Evolutionary conservation across 2,113 vertebrate species (phyloP), one percentile per base, ranked within the genome.

Genomic region (Myotis yumanensis): DNA sequence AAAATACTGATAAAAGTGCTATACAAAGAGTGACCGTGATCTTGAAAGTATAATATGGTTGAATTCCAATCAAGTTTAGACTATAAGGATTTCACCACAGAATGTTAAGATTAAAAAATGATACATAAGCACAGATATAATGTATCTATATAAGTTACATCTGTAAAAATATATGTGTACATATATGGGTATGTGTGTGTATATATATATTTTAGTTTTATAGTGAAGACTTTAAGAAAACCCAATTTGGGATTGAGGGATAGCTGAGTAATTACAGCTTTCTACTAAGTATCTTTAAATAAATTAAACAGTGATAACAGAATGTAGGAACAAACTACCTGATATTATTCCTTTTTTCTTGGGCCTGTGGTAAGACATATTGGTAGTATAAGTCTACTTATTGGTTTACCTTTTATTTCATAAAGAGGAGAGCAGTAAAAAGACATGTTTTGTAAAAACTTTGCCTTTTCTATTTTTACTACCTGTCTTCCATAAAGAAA

Each of bases 391-490:
- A 73, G 52, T 86, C 9, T 77, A 76, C 73, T 79, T 80, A 77
- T 52, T 86, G 68, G 77, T 71, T 91, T 96, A 73, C 23, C 79
- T 97, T 84, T 66, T 85, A 73, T 76, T 94, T 81, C 43, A 72
- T 0, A 66, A 91, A 86, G 32, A 91, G 25, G 12, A 86, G 32
- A 89, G 32, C 28, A 82, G 14, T 68, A 97, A 89, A 20, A 96
- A 71, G 68, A 80, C 30, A 88, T 8, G 11, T 51, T 96, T 97
- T 73, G 25, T 68, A 83, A 93, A 91, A 90, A 90, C 54, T 89
- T 94, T 95, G 71, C 54, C 46, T 35, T 96, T 86, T 75, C 71
- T 80, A 77, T 37, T 97, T 94, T 95, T 77, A 95, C 64, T 68
- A 75, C 5, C 46, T 94, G 82, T 43, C 37, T 94, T 93, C 46